These are phyloP conservation scores for Drosophila repletoides DNA, from an alignment of 1,140 invertebrate species.

Conservation along the genomic window DNA sequence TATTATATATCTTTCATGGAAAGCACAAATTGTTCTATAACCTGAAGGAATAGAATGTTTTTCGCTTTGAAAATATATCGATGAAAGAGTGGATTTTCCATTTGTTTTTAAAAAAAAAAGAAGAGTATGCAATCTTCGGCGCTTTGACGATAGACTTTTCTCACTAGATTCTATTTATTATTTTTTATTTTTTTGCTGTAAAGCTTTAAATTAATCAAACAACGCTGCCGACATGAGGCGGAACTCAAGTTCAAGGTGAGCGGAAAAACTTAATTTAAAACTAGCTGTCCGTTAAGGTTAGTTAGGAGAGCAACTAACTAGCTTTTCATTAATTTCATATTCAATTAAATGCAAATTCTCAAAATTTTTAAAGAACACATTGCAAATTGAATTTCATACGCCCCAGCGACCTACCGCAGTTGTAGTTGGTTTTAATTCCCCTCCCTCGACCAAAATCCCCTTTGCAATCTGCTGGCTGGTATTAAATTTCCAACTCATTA, in stretches of 20 bases:
- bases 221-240: constrained; percentile 8
- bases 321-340: constrained; percentile 49
- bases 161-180: constrained; percentile 5
- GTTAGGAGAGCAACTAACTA: constrained; percentile 1
- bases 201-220: constrained; percentile 16
- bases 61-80: no score
- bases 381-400: constrained; percentile 69
- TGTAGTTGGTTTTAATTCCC: constrained; percentile 5
- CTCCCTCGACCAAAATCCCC: background rate
- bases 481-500: constrained; percentile 81
- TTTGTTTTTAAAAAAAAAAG: no score
- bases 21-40: no score
- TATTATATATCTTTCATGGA: no score
- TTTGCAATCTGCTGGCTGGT: constrained; percentile 51
- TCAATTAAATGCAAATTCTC: constrained; percentile 68
- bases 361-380: constrained; percentile 56
- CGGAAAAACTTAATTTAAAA: constrained; percentile 18
- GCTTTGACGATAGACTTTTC: no score
- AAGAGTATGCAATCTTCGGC: no score
- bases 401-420: constrained; percentile 67
- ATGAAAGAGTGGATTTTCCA: no score
- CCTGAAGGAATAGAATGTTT: no score
- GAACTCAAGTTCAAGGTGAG: constrained; percentile 71
- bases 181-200: background rate
- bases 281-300: constrained; percentile 10